Conservation (phyloP, 2,888 invertebrate genomes). For the Netelia melanura region DNA sequence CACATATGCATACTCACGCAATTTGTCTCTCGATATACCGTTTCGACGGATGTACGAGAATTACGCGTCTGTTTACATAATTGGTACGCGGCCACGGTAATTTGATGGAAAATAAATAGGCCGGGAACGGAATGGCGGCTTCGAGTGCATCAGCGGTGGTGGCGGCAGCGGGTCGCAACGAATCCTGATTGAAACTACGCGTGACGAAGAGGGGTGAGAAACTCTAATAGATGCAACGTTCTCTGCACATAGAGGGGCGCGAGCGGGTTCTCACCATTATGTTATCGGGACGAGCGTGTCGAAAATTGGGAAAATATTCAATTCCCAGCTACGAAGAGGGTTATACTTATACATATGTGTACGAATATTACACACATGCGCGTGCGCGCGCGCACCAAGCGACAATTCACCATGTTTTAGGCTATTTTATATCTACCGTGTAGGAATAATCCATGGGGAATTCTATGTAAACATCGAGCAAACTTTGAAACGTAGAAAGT, state of each 20-base stretch:
- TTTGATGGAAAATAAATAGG: conserved; percentile 74
- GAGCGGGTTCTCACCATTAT: conserved; percentile 41
- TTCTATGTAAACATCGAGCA: neutral
- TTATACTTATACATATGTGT: neutral
- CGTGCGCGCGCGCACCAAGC: conserved; percentile 1
- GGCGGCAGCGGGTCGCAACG: conserved; percentile 44
- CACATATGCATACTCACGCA: conserved; percentile 1
- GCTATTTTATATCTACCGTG: neutral
- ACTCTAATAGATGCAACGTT: conserved; percentile 9
- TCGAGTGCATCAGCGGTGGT: conserved; percentile 34
- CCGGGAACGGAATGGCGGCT: conserved; percentile 37
- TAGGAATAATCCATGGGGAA: neutral
- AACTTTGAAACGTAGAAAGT: neutral
- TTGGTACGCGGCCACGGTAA: conserved; percentile 69
- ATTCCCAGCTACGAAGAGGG: conserved; percentile 30
- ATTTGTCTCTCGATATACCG: conserved; percentile 45
- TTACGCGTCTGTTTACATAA: conserved; percentile 71
- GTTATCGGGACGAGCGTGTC: conserved; percentile 41
- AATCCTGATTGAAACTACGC: conserved; percentile 64
- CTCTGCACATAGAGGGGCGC: conserved; percentile 6
- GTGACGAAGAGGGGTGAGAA: conserved; percentile 21
- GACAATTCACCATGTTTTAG: neutral
- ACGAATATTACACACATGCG: conserved; percentile 13
- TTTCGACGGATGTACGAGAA: conserved; percentile 52
- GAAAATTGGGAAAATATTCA: conserved; percentile 67